These are phyloP conservation scores for Sorex maritimensis DNA, from an alignment of 2,797 vertebrate species.

Conservation along the genomic window DNA sequence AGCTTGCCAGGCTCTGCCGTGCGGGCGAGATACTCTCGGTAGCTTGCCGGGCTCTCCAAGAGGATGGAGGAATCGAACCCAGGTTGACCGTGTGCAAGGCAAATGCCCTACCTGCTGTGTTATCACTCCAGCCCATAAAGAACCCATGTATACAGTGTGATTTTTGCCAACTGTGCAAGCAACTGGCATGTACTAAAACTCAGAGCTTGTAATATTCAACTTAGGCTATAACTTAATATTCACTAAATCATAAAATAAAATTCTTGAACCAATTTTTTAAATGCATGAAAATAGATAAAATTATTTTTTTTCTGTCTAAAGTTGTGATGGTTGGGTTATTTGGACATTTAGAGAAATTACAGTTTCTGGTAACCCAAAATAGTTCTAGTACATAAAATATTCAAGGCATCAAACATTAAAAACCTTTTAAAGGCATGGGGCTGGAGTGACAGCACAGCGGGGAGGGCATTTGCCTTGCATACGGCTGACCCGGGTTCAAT, in stretches of 20 bases:
- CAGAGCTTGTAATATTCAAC: conserved; percentile 23
- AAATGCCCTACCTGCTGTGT: no score
- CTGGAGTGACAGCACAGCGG: no score
- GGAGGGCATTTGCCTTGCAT: no score
- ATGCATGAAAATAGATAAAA: conserved; percentile 39
- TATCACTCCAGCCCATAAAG: no score
- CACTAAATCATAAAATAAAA: background rate
- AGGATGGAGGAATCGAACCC: no score
- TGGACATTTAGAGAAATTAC: conserved; percentile 57
- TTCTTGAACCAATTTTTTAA: conserved; percentile 49
- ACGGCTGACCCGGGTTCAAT: no score
- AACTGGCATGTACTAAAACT: conserved; percentile 49
- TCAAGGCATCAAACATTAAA: no score
- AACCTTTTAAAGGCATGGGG: background rate
- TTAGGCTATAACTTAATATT: conserved; percentile 33
- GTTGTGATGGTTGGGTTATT: conserved; percentile 8
- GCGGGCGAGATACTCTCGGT: no score
- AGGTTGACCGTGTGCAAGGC: no score
- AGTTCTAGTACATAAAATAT: background rate
- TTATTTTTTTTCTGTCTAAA: conserved; percentile 53
- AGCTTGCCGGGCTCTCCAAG: no score
- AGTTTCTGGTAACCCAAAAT: background rate
- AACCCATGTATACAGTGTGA: background rate
- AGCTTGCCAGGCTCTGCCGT: no score
- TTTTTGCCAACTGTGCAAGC: conserved; percentile 4